A percentile compares a stretch with the other conserved stretches of the same genome.
phyloP scores from a whole-genome alignment of 2,113 vertebrate species.

The Noctilio leporinus region DNA sequence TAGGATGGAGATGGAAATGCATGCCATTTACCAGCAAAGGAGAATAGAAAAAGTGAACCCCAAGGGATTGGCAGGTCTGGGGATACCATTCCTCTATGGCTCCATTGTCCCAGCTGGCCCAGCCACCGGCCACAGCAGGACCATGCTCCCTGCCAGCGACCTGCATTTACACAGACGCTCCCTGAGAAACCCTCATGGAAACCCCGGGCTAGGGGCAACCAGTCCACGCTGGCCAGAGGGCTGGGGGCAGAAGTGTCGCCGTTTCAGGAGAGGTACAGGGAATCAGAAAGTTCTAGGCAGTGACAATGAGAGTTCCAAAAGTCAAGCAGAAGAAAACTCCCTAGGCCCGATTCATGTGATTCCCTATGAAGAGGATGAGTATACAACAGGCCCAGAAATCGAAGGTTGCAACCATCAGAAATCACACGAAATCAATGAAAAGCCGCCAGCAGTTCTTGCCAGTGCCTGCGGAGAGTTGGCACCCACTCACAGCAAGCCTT shows the following conservation, averaged over 20 bases:
- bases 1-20: slow-evolving; percentile 93
- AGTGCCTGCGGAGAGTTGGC: slow-evolving; percentile 83
- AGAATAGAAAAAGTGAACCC: slow-evolving; percentile 91
- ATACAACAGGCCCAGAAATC: slow-evolving; percentile 81
- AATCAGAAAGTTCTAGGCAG: slow-evolving; percentile 83
- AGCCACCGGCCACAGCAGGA: slow-evolving; percentile 84
- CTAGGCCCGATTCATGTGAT: slow-evolving; percentile 74
- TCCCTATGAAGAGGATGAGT: slow-evolving; percentile 85
- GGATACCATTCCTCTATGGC: slow-evolving; percentile 83
- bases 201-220: slow-evolving; percentile 83
- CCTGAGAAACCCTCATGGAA: slow-evolving; percentile 87
- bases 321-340: slow-evolving; percentile 82
- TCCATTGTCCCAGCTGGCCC: slow-evolving; percentile 79
- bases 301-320: slow-evolving; percentile 75
- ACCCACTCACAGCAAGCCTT: slow-evolving; percentile 77
- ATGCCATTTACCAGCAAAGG: slow-evolving; percentile 92
- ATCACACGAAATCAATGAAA: slow-evolving; percentile 79
- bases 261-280: slow-evolving; percentile 81
- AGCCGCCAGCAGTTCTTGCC: slow-evolving; percentile 67
- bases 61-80: slow-evolving; percentile 86
- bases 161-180: slow-evolving; percentile 84
- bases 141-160: slow-evolving; percentile 82
- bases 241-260: slow-evolving; percentile 86
- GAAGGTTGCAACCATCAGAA: slow-evolving; percentile 78
- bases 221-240: slow-evolving; percentile 85